phyloP scores from a whole-genome alignment of 2,113 vertebrate genomes.

The Ailurus styani region DNA sequence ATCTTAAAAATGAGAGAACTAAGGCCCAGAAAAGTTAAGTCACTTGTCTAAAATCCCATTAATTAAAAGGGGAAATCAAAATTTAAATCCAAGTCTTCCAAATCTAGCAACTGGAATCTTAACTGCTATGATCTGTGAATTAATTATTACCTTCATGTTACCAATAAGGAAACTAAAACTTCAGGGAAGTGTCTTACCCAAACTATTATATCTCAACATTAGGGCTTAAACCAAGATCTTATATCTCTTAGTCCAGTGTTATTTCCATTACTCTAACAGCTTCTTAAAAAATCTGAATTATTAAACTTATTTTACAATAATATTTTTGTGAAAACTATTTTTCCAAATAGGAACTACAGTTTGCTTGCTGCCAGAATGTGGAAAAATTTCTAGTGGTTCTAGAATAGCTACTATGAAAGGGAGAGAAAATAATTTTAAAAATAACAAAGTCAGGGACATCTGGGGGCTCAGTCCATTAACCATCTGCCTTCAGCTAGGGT shows the following conservation, averaged over 20 bases:
- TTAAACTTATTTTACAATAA: background rate
- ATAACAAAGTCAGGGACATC: background rate
- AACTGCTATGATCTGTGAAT: background rate
- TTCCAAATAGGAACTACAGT: background rate
- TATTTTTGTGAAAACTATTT: background rate
- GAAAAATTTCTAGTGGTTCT: background rate
- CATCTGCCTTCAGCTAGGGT: background rate
- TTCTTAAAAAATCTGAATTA: background rate
- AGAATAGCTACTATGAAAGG: background rate
- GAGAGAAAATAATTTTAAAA: background rate
- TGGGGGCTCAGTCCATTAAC: background rate
- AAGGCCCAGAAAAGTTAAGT: background rate
- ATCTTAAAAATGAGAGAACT: background rate
- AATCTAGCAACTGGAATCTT: background rate
- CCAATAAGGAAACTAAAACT: background rate
- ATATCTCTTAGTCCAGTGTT: background rate
- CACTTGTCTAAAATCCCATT: background rate
- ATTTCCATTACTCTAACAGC: background rate
- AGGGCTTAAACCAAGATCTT: background rate
- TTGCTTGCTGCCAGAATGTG: background rate
- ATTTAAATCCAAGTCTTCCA: slow-evolving; percentile 5
- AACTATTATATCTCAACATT: background rate
- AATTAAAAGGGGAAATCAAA: background rate
- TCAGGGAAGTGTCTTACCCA: background rate
- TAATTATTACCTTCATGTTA: background rate